Percentiles rank a stretch among this genome's conserved stretches.
Conservation (phyloP, 92 coral and sea anemone genomes). For the Zoanthus sansibaricus region DNA sequence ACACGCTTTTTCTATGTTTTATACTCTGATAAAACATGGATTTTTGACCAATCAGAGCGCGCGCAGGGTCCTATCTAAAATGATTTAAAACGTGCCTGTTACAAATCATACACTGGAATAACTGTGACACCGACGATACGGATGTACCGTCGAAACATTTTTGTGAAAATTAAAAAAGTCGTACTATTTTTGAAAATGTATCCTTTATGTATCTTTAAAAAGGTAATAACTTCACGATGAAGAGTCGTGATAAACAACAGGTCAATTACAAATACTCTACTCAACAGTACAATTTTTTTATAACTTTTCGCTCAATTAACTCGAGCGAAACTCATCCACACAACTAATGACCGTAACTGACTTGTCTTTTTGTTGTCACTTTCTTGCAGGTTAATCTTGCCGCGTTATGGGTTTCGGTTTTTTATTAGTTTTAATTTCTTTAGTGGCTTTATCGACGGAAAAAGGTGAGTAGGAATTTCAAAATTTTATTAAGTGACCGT, state of each 20-base stretch:
- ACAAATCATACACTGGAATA: too few species aligned
- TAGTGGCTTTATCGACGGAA: conserved; percentile 79
- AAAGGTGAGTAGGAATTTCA: conserved; percentile 69
- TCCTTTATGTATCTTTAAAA: not conserved
- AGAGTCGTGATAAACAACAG: not conserved
- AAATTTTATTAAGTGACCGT: too few species aligned
- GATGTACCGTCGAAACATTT: too few species aligned
- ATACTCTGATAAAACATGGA: too few species aligned
- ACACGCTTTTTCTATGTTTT: too few species aligned
- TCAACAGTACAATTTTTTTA: not conserved
- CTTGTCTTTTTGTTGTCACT: not conserved
- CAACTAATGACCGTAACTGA: conserved; percentile 14
- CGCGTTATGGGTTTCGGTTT: conserved; percentile 87
- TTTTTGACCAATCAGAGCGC: too few species aligned
- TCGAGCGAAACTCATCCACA: not conserved
- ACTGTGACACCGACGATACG: too few species aligned
- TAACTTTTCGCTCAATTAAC: conserved; percentile 14
- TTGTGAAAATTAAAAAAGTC: too few species aligned
- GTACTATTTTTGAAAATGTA: too few species aligned
- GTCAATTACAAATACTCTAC: not conserved
- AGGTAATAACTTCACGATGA: not conserved
- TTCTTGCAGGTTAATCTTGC: conserved; percentile 64
- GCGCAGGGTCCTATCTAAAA: too few species aligned
- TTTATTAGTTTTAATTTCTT: conserved; percentile 75
- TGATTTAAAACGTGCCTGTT: too few species aligned